Evolutionary conservation across 2,888 invertebrate genomes (phyloP).

Genomic region (Melanostoma scalare): DNA sequence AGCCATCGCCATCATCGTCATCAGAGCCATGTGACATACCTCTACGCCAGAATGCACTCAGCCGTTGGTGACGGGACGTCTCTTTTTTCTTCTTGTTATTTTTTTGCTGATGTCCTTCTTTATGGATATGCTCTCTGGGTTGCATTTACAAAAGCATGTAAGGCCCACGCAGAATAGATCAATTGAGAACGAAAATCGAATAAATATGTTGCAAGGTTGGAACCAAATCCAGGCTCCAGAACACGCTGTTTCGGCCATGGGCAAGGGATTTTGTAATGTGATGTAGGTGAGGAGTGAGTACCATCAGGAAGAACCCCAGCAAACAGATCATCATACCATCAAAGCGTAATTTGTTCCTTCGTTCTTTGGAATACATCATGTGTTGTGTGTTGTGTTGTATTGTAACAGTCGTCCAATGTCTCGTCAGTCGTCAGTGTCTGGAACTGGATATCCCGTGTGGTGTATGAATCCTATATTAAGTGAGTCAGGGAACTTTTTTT

Average conservation of each 20-base stretch:
- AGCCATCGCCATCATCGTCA: slow-evolving; percentile 29
- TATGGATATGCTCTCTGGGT: slow-evolving; percentile 36
- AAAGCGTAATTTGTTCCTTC: slow-evolving; percentile 65
- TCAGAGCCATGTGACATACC: slow-evolving; percentile 52
- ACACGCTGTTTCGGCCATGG: not conserved
- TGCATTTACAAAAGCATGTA: not conserved
- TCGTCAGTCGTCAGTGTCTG: slow-evolving; percentile 39
- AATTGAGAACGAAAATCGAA: not conserved
- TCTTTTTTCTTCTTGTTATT: slow-evolving; percentile 12
- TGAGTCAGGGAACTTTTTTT: slow-evolving; percentile 20
- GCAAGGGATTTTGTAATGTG: not conserved
- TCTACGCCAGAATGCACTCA: slow-evolving; percentile 70
- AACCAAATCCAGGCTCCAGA: not conserved
- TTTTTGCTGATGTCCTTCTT: slow-evolving; percentile 39
- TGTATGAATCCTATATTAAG: slow-evolving; percentile 31
- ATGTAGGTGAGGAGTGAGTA: slow-evolving; percentile 1
- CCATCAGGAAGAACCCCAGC: slow-evolving; percentile 60
- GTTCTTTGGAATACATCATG: slow-evolving; percentile 38
- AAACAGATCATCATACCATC: slow-evolving; percentile 69
- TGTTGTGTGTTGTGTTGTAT: slow-evolving; percentile 37
- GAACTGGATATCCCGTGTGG: slow-evolving; percentile 50
- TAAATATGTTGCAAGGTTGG: not conserved
- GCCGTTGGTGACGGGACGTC: slow-evolving; percentile 64
- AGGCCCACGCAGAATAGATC: not conserved
- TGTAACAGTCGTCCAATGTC: slow-evolving; percentile 53